Base-by-base conservation (phyloP, 2,888 invertebrate genomes). In the Gisinianus flammeolus region DNA sequence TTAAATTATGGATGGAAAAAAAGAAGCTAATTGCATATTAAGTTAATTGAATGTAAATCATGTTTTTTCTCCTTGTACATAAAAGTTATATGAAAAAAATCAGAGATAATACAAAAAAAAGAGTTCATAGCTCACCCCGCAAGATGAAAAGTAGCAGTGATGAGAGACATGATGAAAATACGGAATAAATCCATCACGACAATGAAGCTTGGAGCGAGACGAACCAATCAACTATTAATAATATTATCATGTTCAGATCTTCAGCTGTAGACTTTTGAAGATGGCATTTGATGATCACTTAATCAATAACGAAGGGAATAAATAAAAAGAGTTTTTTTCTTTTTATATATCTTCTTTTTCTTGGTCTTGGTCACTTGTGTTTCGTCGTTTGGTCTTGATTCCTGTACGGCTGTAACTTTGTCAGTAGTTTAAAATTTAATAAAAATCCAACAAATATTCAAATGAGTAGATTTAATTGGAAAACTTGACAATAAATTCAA, bases 101-200 rank as follows among this genome's bases (percentile, higher is more conserved):
- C 56, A 30, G 33, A 26, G 16, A 30, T 58, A 24, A 16, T 64
- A 35, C 12, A 24, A 66, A 26, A 66, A 68, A 52, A 28, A 72
- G 56, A 24, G 24, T 66, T n/a, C 52, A 24, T 71, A 64, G 30
- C 69, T 79, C 35, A 77, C 72, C 67, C 71, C 71, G 82, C 79
- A 78, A 83, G 81, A 77, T 81, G 81, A 80, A 82, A 79, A 77
- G 80, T 74, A 66, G 81, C 56, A 78, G 82, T 79, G 82, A 82
- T 79, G 79, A 82, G 80, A 77, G 80, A 81, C 81, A 83, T 80
- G 79, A 82, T 80, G 74, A 82, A 76, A 77, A 81, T 71, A 72
- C 80, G 80, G 70, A 81, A 78, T 74, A 81, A 78, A 81, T 83
- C 83, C 83, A 83, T 83, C 80, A 81, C 81, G 80, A 78, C 70